phyloP scores from a whole-genome alignment of 2,113 vertebrate genomes.

The Rhabdornis inornatus region DNA sequence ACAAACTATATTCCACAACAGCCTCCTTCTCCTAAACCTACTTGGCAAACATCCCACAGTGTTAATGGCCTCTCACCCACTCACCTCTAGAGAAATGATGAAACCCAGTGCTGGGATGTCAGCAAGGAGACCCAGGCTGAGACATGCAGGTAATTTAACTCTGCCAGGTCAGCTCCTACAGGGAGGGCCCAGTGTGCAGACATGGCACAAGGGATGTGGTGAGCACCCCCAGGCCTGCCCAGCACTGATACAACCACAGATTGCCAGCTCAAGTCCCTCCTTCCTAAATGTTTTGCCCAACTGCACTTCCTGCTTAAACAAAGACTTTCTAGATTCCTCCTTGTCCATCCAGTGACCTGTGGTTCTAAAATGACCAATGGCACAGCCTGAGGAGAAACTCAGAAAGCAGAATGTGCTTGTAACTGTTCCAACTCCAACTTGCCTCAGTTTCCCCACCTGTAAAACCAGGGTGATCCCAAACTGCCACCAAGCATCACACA shows the following conservation, averaged over 20 bases:
- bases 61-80: constrained; percentile 2
- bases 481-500: neutral
- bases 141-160: neutral
- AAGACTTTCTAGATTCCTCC: neutral
- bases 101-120: neutral
- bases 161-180: neutral
- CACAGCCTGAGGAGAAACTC: neutral
- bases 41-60: neutral
- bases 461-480: neutral
- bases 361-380: neutral
- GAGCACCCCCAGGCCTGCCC: neutral
- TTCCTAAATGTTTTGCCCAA: neutral
- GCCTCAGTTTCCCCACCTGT: neutral
- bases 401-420: neutral
- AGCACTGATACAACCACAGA: neutral
- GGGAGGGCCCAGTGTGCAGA: neutral
- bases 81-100: neutral
- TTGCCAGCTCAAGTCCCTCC: neutral
- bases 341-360: neutral
- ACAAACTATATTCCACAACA: neutral
- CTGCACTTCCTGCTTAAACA: neutral
- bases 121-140: neutral
- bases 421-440: neutral
- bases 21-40: neutral
- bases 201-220: neutral